Evolutionary conservation across 2,797 vertebrate genomes (phyloP), one percentile per base, ranked within the genome.

Genomic region (Acomys russatus): DNA sequence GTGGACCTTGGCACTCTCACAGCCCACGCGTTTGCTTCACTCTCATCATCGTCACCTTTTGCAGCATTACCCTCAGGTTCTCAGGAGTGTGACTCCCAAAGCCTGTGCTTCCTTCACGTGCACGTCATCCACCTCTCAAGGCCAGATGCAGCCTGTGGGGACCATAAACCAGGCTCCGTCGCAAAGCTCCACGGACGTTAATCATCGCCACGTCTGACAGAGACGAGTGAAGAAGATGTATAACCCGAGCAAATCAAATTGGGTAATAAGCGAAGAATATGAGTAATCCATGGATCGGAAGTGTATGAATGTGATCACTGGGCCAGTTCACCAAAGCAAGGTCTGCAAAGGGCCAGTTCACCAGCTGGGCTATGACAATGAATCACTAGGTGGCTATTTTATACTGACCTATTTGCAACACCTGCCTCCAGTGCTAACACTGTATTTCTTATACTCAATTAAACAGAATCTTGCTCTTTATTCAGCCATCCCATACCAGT

Each of bases 1-100:
- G 2, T 3, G 1, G 0, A 12, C n/a, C 15, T 15, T 12, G 1
- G 12, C 49, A 68, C 17, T 6, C n/a, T 28, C 85, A 54, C 2
- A 2, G 2, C 14, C 30, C 22, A 0, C 6, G 0, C 1, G 14
- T 51, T 49, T 51, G 12, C 20, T 44, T 20, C 3, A 6, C 28
- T 51, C 12, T 73, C 4, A 4, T 5, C 3, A 12, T 18, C 14
- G 49, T 38, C 33, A 6, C 7, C 66, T 61, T 63, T 44, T 44
- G 38, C 7, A 0, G 38, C 59, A 66, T 28, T 63, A 66, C 8
- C 38, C 49, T 38, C 17, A 22, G 66, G 28, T 23, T 77, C 71
- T 80, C 3, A 3, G 54, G 28, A 49, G 9, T 22, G 8, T 15
- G 35, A 80, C 10, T 51, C 61, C 84, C 6, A 10, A 78, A 74